phyloP scores from a whole-genome alignment of 2,797 vertebrate species.

The Leuciscus waleckii region DNA sequence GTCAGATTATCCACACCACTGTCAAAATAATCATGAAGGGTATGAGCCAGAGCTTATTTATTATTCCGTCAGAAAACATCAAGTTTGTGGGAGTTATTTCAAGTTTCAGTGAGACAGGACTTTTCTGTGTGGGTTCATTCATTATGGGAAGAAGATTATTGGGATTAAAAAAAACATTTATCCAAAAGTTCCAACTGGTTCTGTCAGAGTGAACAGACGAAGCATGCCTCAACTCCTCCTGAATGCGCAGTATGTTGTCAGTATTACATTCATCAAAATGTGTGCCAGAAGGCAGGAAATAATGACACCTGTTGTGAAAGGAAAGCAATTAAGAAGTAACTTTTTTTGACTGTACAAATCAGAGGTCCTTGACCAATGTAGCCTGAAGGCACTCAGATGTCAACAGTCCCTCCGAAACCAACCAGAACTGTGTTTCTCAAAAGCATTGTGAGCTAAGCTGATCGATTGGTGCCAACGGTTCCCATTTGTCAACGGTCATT shows the following conservation, averaged over 20 bases:
- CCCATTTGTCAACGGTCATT: background rate
- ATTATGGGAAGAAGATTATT: background rate
- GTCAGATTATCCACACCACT: constrained; percentile 5
- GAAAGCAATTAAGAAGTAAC: background rate
- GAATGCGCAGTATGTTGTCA: background rate
- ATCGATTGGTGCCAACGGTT: background rate
- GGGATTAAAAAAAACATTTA: background rate
- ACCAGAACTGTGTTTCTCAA: background rate
- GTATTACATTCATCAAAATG: background rate
- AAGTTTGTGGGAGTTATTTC: background rate
- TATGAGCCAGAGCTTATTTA: background rate
- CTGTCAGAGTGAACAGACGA: background rate
- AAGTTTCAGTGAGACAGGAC: background rate
- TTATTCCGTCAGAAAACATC: constrained; percentile 12
- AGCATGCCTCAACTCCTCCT: constrained; percentile 41
- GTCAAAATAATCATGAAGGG: background rate
- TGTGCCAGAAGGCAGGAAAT: background rate
- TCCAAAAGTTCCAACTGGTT: background rate
- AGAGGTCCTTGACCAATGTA: background rate
- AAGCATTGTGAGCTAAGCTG: background rate
- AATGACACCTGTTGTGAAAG: background rate
- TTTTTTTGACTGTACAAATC: background rate
- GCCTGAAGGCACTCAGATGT: background rate
- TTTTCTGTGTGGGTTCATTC: background rate
- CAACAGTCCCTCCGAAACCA: background rate